Conservation (phyloP, 2,797 vertebrate species). For the Rhynchonycteris naso region DNA sequence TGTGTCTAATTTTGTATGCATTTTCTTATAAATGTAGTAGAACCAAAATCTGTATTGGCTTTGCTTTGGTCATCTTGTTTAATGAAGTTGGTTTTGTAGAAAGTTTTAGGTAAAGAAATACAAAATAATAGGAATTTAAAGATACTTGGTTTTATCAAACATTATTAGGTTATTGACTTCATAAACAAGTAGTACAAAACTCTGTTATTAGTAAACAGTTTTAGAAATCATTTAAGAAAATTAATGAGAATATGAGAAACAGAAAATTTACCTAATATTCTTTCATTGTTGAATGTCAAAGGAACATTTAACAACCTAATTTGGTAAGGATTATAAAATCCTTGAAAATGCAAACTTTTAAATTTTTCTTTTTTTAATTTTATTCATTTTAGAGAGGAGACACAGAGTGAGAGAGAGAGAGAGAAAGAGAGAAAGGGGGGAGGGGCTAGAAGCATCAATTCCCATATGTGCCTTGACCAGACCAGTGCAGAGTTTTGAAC, state of each 20-base stretch:
- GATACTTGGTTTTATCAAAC: background rate
- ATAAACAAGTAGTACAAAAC: background rate
- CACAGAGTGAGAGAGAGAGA: too few species aligned
- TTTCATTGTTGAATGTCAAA: background rate
- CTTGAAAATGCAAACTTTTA: background rate
- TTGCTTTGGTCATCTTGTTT: background rate
- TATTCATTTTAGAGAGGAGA: too few species aligned
- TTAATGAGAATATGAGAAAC: background rate
- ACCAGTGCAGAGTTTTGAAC: too few species aligned
- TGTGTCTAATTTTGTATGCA: background rate
- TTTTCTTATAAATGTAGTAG: background rate
- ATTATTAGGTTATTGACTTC: background rate
- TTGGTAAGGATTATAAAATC: background rate
- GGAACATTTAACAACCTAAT: background rate
- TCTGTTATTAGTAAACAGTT: background rate
- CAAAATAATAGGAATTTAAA: conserved; percentile 28
- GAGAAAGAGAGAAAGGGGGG: too few species aligned
- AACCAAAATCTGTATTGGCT: background rate
- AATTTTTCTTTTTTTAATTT: too few species aligned
- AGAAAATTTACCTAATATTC: background rate
- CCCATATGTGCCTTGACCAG: too few species aligned
- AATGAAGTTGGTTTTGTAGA: conserved; percentile 13
- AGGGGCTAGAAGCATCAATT: too few species aligned
- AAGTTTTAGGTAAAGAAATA: background rate
- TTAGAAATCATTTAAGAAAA: background rate